phyloP scores from a whole-genome alignment of 1,140 invertebrate species.

The Brachionus rubens region DNA sequence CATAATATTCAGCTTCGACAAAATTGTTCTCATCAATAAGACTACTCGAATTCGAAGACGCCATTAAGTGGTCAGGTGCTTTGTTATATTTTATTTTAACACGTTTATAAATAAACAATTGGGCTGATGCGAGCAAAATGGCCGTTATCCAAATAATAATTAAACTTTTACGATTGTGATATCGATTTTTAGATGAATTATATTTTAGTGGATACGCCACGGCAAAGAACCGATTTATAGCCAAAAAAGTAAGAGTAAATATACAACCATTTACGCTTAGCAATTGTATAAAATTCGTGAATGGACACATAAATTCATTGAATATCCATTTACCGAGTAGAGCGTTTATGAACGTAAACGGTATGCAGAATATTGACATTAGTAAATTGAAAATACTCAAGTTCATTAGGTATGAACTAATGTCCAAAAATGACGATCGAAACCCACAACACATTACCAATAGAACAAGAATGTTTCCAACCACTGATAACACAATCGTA shows the following conservation, averaged over 20 bases:
- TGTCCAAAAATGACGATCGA: conserved; percentile 33
- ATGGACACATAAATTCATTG: conserved; percentile 13
- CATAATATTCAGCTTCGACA: conserved; percentile 4
- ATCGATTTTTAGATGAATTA: conserved; percentile 7
- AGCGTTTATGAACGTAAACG: conserved; percentile 16
- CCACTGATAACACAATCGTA: background rate
- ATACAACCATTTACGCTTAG: conserved; percentile 24
- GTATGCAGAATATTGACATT: conserved; percentile 36
- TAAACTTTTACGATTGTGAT: conserved; percentile 17
- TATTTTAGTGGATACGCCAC: conserved; percentile 27
- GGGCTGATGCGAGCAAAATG: background rate
- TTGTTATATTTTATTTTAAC: conserved; percentile 9
- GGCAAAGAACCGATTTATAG: conserved; percentile 27
- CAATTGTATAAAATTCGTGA: conserved; percentile 32
- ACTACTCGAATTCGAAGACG: background rate
- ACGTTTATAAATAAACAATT: conserved; percentile 23
- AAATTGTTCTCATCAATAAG: background rate
- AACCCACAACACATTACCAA: conserved; percentile 32
- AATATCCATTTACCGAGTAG: conserved; percentile 32
- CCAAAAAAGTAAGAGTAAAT: conserved; percentile 25
- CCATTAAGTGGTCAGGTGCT: background rate
- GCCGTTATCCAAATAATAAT: conserved; percentile 3
- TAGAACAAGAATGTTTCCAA: conserved; percentile 7
- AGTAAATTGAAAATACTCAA: conserved; percentile 21
- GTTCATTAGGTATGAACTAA: conserved; percentile 25